These are phyloP conservation scores for Amblyjoppa proteus DNA, from an alignment of 2,888 invertebrate species.

Conservation along the genomic window DNA sequence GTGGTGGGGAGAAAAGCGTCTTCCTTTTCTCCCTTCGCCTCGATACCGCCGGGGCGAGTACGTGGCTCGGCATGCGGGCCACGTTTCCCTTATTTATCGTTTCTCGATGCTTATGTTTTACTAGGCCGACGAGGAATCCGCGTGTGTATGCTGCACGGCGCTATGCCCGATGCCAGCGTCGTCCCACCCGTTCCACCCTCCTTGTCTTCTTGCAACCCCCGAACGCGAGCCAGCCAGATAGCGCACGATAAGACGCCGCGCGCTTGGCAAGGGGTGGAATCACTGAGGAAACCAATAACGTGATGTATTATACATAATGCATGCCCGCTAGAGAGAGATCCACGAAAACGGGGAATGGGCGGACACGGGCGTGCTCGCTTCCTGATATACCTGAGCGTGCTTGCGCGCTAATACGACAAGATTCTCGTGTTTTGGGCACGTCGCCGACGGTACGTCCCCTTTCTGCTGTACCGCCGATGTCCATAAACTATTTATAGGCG, in stretches of 20 bases:
- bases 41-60: conserved; percentile 46
- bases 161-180: conserved; percentile 68
- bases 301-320: conserved; percentile 85
- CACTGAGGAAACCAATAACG: conserved; percentile 85
- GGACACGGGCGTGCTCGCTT: conserved; percentile 49
- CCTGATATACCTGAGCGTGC: conserved; percentile 23
- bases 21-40: conserved; percentile 19
- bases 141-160: conserved; percentile 18
- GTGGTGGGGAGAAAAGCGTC: conserved; percentile 7
- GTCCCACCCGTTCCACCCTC: conserved; percentile 58
- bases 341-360: conserved; percentile 52
- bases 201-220: conserved; percentile 57
- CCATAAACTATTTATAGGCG: not conserved
- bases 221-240: conserved; percentile 27
- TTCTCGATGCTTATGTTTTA: conserved; percentile 85
- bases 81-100: conserved; percentile 85
- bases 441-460: conserved; percentile 29
- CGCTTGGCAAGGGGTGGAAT: conserved; percentile 83
- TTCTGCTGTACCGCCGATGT: conserved; percentile 7
- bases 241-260: conserved; percentile 80
- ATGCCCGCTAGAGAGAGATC: conserved; percentile 75
- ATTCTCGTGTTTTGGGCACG: conserved; percentile 45
- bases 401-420: conserved; percentile 54
- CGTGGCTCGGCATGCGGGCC: conserved; percentile 81
- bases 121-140: conserved; percentile 77